phyloP scores from a whole-genome alignment of 2,797 vertebrate species.

The Paramormyrops hopkinsi region DNA sequence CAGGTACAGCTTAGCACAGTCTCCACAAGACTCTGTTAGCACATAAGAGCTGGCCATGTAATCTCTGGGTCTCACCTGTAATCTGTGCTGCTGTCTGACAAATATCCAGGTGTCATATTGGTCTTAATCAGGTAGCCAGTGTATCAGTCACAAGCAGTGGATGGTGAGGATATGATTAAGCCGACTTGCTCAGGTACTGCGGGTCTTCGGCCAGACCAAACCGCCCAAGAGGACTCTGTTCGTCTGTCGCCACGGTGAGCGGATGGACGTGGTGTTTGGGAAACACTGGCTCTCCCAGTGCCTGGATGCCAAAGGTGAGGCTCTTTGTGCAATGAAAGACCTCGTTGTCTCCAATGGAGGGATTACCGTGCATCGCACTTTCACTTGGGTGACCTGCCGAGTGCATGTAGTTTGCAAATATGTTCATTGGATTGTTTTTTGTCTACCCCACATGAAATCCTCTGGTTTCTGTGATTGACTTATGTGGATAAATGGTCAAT shows the following conservation, averaged over 20 bases:
- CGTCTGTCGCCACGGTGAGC: conserved; percentile 92
- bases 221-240: conserved; percentile 84
- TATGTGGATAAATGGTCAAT: not conserved
- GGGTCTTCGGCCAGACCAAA: conserved; percentile 64
- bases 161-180: not conserved
- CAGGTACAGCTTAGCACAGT: conserved; percentile 61
- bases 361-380: not conserved
- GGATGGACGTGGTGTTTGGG: conserved; percentile 98
- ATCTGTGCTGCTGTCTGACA: not conserved
- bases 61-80: not conserved
- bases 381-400: not conserved
- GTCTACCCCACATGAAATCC: not conserved
- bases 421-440: not conserved
- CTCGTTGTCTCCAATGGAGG: not conserved
- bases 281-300: conserved; percentile 96
- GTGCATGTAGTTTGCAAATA: not conserved
- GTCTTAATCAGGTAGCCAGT: not conserved
- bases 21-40: not conserved
- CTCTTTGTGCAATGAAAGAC: not conserved
- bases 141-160: not conserved
- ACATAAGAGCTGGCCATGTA: not conserved
- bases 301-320: conserved; percentile 92
- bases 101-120: not conserved
- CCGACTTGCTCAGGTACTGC: conserved; percentile 61
- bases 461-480: not conserved